Base-by-base conservation (phyloP, 2,797 vertebrate species). In the Helarctos malayanus region DNA sequence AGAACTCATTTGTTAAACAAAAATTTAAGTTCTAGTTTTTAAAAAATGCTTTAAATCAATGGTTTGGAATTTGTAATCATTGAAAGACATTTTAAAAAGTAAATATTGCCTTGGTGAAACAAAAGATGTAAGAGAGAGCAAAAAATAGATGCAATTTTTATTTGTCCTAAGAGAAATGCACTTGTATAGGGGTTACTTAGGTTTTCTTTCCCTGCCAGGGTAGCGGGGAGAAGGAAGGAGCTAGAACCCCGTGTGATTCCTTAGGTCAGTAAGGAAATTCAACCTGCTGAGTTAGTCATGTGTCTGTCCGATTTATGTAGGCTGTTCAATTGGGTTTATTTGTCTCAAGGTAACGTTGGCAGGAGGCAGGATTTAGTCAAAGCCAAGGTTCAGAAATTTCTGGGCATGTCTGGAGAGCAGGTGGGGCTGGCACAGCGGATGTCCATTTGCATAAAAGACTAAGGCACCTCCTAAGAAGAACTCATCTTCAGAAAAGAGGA, bases 401-500 rank as follows among this genome's bases (percentile, higher is more conserved):
- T 93, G 90, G 85, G 61, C 45, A 75, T 84, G 63, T 92, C 96
- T 97, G 73, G 45, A 93, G 27, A 93, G n/a, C 87, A 94, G 83
- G 95, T 93, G 76, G 92, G 38, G 23, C 49, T 88, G 49, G 71
- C 80, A 81, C 5, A 78, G 79, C 80, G 95, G 80, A 92, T 95
- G 71, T 90, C 89, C 21, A 82, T 95, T 95, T 97, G 81, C 92
- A 95, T 97, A 91, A 92, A 95, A 59, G 80, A 94, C 63, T 78
- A 89, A 84, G 7, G 65, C 10, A 57, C 12, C 61, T 47, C 76
- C 35, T 87, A 61, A 84, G 65, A 95, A 95, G 90, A 88, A 68
- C 57, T 75, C 57, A 63, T 78, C 83, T 92, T 85, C 54, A 84
- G 63, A 49, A 92, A 94, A 97, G 84, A 92, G 82, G 87, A 95